Conservation (phyloP, 2,797 vertebrate genomes). For the Pachyuromys duprasi region DNA sequence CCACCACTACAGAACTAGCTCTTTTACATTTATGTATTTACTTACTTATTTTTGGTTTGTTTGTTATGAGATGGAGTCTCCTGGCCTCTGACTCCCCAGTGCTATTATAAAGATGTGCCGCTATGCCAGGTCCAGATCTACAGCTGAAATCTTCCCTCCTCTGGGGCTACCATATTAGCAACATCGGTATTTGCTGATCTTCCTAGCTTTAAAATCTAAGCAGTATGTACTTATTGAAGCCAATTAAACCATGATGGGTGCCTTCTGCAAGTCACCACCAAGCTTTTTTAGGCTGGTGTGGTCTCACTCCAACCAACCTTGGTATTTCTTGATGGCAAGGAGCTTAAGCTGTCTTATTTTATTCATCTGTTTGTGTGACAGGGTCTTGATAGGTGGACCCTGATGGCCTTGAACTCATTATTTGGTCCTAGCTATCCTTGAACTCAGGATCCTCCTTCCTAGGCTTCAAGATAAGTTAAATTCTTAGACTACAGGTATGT, state of each 20-base stretch:
- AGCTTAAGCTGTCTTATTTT: neutral
- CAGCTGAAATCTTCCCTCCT: slow-evolving; percentile 34
- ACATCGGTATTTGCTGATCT: slow-evolving; percentile 20
- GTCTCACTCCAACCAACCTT: neutral
- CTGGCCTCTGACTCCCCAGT: neutral
- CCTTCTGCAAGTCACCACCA: neutral
- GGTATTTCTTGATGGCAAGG: neutral
- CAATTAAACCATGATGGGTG: neutral
- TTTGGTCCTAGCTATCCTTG: neutral
- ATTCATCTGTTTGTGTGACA: neutral
- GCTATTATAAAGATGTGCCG: neutral
- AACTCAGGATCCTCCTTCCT: neutral
- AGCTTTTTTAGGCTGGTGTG: neutral
- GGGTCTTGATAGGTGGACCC: neutral
- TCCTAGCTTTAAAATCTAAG: slow-evolving; percentile 51
- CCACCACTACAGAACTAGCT: slow-evolving; percentile 13
- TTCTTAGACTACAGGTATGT: neutral
- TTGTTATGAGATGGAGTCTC: neutral
- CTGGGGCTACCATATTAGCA: slow-evolving; percentile 12
- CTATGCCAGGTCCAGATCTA: neutral
- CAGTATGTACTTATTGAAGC: neutral
- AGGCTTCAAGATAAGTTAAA: neutral
- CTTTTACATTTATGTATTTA: neutral
- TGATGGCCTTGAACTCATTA: neutral
- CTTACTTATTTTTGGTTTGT: neutral